Conservation (phyloP, 2,888 invertebrate genomes). For the Pseudococcus longispinus region DNA sequence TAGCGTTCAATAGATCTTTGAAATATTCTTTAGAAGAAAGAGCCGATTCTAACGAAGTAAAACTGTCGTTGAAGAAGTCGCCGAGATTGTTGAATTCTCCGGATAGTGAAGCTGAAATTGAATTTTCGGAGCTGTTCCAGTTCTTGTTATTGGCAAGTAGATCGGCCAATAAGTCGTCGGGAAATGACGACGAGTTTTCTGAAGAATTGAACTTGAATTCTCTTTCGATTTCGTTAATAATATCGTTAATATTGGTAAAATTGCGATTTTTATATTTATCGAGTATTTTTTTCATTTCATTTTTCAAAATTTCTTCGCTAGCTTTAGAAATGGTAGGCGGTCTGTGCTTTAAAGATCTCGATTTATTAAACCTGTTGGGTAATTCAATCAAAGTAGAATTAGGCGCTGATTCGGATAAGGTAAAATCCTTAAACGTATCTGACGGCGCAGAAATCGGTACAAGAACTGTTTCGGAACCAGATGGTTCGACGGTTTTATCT, state of each 20-base stretch:
- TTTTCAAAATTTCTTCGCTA: neutral
- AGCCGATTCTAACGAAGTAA: neutral
- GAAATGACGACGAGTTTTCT: neutral
- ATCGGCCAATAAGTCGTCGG: conserved; percentile 1
- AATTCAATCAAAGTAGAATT: neutral
- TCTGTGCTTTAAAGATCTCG: neutral
- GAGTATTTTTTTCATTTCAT: conserved; percentile 17
- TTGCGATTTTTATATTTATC: conserved; percentile 10
- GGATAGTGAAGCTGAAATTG: neutral
- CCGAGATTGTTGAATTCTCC: neutral
- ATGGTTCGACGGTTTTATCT: conserved; percentile 55
- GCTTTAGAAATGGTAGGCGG: neutral
- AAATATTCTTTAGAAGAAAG: neutral
- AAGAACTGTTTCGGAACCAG: conserved; percentile 40
- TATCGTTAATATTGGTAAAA: conserved; percentile 32
- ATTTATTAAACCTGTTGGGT: neutral
- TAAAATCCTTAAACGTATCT: neutral
- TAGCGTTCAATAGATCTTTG: neutral
- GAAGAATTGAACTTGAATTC: neutral
- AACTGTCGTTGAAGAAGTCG: neutral
- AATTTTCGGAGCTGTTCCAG: conserved; percentile 2
- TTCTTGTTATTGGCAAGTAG: neutral
- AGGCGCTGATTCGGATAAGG: neutral
- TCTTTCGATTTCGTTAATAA: conserved; percentile 3
- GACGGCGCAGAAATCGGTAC: neutral